Conservation (phyloP, 2,888 invertebrate genomes). For the Laothoe populi region DNA sequence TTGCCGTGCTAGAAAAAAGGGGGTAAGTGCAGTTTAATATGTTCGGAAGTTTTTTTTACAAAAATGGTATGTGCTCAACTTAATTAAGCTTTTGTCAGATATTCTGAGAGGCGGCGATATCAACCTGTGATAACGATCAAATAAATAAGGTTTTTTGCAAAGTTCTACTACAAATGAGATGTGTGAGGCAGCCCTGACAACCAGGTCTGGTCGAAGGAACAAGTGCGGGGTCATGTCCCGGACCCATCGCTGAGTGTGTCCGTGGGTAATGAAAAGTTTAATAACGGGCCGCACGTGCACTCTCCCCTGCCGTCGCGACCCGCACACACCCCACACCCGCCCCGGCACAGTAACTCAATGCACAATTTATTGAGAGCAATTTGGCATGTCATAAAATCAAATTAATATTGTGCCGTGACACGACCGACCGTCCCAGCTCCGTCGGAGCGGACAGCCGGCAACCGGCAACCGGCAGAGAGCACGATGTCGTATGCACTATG, state of each 20-base stretch:
- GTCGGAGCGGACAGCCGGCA: neutral
- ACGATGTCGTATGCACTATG: neutral
- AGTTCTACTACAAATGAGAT: neutral
- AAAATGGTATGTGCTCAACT: too few species aligned
- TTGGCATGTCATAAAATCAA: constrained; percentile 83
- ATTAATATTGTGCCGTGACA: constrained; percentile 66
- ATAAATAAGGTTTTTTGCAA: neutral
- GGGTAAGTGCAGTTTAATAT: too few species aligned
- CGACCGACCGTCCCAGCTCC: neutral
- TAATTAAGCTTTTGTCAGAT: too few species aligned
- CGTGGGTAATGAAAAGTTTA: constrained; percentile 77
- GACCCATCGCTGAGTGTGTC: constrained; percentile 41
- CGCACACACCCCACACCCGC: constrained; percentile 33
- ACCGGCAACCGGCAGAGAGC: neutral
- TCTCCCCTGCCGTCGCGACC: constrained; percentile 28
- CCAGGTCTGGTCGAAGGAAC: constrained; percentile 41
- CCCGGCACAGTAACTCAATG: constrained; percentile 55
- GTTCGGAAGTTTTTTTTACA: too few species aligned
- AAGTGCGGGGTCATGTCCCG: constrained; percentile 55
- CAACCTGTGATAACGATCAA: too few species aligned
- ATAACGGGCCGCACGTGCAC: constrained; percentile 75
- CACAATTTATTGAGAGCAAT: constrained; percentile 80
- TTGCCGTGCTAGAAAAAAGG: too few species aligned
- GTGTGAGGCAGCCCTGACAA: constrained; percentile 24
- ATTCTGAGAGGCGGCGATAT: too few species aligned